phyloP scores from a whole-genome alignment of 1,140 invertebrate species.

The Idris sp. region DNA sequence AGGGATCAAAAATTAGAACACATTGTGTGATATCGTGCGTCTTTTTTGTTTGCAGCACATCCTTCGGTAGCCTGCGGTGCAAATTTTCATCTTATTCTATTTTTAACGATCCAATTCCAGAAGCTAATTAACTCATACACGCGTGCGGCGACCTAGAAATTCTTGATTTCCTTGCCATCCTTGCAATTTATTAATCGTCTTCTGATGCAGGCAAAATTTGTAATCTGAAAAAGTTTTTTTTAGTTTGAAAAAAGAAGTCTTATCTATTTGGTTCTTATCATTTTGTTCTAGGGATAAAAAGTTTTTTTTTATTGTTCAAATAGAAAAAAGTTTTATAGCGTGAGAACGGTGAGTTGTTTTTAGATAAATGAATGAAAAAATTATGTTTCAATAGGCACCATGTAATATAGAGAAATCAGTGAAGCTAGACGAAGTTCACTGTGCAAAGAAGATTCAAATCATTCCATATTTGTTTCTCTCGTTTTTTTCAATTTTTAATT shows the following conservation, averaged over 20 bases:
- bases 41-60: constrained; percentile 15
- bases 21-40: constrained; percentile 63
- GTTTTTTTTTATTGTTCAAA: no score
- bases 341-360: constrained; percentile 37
- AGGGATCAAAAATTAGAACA: constrained; percentile 67
- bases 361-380: constrained; percentile 22
- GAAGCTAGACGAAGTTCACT: constrained; percentile 42
- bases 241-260: no score
- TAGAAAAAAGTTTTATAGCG: constrained; percentile 31
- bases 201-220: constrained; percentile 20
- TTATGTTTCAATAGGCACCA: constrained; percentile 20
- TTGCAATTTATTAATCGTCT: constrained; percentile 42
- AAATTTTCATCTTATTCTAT: constrained; percentile 65
- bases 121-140: constrained; percentile 61
- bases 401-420: constrained; percentile 40
- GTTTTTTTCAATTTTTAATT: neutral
- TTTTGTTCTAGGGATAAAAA: no score
- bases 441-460: constrained; percentile 25
- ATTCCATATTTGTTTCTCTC: neutral
- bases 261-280: no score
- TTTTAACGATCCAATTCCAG: constrained; percentile 62
- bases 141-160: constrained; percentile 50
- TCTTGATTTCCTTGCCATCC: constrained; percentile 40
- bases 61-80: constrained; percentile 61
- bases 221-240: constrained; percentile 1